Evolutionary conservation across 2,888 invertebrate species (phyloP), one percentile per base, ranked within the genome.

Genomic region (Chrysopilus asiliformis): DNA sequence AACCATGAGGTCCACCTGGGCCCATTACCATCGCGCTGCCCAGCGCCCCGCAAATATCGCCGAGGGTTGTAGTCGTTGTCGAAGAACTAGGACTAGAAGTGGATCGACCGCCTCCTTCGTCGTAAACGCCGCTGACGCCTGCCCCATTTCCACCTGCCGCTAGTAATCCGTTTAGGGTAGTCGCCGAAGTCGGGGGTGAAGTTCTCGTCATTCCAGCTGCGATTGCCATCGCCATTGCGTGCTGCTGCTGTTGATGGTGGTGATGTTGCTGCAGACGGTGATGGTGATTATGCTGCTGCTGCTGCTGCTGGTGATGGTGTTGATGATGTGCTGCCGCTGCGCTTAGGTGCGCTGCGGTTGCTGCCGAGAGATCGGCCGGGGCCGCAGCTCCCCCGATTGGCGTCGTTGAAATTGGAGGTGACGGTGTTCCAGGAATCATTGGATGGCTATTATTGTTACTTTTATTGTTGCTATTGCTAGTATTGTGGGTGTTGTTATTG

Each of bases 1-100:
- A 89, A 54, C 74, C 70, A 65, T 73, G 76, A 45, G 76, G 76
- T 33, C 76, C 76, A 46, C 73, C 71, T 45, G 41, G 43, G 14
- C 44, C 46, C 9, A 16, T 5, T 22, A 38, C 33, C 2, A 17
- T 17, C 5, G 26, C 5, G 20, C 32, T 9, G 2, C 18, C 26
- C 13, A 40, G n/a, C 17, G 26, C 28, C 24, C 34, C 38, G 20
- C 33, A 40, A 28, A 39, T 27, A 37, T 42, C 42, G 25, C 43
- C 43, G 13, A 42, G 15, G 10, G 38, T 37, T n/a, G n/a, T n/a
- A n/a, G n/a, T n/a, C n/a, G n/a, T n/a, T 19, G 39, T 45, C 34
- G 47, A 41, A 41, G 46, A 58, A 39, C 58, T 53, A 26, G 60
- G 60, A 49, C 60, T 60, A 30, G 56, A 55, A 20, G 54, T 53